Evolutionary conservation across 2,888 invertebrate species (phyloP), one percentile per base, ranked within the genome.

Genomic region (Cryptophagus acutangulus): DNA sequence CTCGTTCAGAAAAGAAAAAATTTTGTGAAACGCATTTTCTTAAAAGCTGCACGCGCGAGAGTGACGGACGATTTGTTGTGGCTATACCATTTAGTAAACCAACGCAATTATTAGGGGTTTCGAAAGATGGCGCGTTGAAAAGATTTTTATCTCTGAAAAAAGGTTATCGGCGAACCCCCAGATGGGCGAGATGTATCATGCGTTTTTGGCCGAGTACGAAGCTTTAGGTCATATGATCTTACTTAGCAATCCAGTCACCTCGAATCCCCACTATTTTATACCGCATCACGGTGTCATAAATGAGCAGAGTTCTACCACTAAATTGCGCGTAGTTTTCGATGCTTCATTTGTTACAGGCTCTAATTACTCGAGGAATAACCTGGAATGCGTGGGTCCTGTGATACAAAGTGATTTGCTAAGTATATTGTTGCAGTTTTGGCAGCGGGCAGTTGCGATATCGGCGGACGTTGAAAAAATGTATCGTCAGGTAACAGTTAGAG

Each of bases 381-480:
- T 28, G 10, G 34, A 28, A 26, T 16, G 26, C 3, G 31, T 38
- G 2, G 42, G 42, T 9, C 40, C 45, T 12, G 35, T 15, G 8
- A 29, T 45, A n/a, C 39, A 45, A 33, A 12, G 36, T 13, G 36
- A 38, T 35, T 12, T 45, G 1, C n/a, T 45, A 9, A 17, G 34
- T 3, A 33, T 45, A 2, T 10, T 45, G 2, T 17, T 37, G 18
- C 13, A 36, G 2, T 45, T 41, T 29, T 14, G 31, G 33, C n/a
- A n/a, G 15, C 24, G 33, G 12, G 43, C 15, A 40, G 34, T 41
- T 24, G 50, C 42, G 1, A 17, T 45, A 6, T 25, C 18, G 12
- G 30, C 36, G 4, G 45, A 45, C 28, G 38, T 45, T 5, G 15
- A n/a, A 3, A 45, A 42, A 26, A 45, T 45, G 45, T 45, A 38